Evolutionary conservation across 2,113 vertebrate species (phyloP), one percentile per base, ranked within the genome.

Genomic region (Protomyctophum bolini): DNA sequence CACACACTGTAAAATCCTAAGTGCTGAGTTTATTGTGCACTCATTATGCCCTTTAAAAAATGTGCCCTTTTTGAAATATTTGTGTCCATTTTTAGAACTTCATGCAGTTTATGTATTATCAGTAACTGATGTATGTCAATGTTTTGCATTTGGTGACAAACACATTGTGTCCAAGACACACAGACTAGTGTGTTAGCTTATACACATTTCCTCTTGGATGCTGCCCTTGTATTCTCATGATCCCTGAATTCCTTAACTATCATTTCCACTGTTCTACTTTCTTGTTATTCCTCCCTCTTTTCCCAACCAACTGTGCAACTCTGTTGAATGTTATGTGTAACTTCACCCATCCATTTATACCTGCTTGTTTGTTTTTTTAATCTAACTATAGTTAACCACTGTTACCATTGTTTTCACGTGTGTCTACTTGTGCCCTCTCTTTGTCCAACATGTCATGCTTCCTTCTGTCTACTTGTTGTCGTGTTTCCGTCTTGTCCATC

Each of bases 341-440:
- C 33, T 49, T 52, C 6, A 48, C 7, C 9, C 9, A 0, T 4
- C 49, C 57, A 12, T n/a, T 41, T 41, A 41, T 41, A 41, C 7
- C 14, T 41, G 51, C 68, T 50, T 41, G 8, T 50, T 7, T 29
- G 15, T 56, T 48, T 9, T 69, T 60, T 52, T 6, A 12, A 50
- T 0, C 51, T 12, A 14, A n/a, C 55, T 64, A 59, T 64, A 59
- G 75, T 50, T 33, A 63, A 76, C 81, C 45, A 15, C n/a, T 61
- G 67, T 72, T 50, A 71, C 59, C 72, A 58, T 71, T 0, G 12
- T 79, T 61, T 80, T 59, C 74, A 72, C 81, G 76, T 85, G 55
- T 73, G 72, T 57, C 73, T 70, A 69, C 14, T 1, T 82, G 72
- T 84, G 75, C 33, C 33, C 33, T 81, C 68, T 81, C 68, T 86